Base-by-base conservation (phyloP, 2,797 vertebrate species). In the Anguilla obscura region DNA sequence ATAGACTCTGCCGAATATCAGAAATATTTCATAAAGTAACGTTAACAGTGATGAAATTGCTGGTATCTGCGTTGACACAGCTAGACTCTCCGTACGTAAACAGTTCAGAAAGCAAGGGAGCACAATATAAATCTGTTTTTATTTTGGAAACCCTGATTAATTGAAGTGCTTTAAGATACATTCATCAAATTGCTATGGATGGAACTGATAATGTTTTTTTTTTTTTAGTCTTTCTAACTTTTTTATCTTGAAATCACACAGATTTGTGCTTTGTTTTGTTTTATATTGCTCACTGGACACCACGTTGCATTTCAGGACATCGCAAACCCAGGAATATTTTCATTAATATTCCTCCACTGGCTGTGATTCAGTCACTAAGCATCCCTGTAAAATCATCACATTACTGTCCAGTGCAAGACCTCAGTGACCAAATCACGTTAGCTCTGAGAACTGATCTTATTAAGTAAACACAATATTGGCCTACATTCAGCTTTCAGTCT, bases 201-300 rank as follows among this genome's bases (percentile, higher is more conserved):
- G 24, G 63, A 74, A 18, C 69, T 74, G 71, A 76, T 86, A 8
- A 52, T 52, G 40, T 45, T 45, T 45, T 14, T 24, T 9, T 80
- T 87, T 63, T 74, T 82, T 30, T 40, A 45, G 30, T 60, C 18
- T 58, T 12, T 52, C 30, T 24, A 9, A 58, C 10, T n/a, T 24
- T 52, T 52, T 10, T 1, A 52, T 76, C 33, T 40, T 40, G 36
- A 79, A 16, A 45, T 76, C 71, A 76, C 71, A 36, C 33, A 79
- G 2, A 7, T 90, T 88, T 87, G 21, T 45, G 50, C 40, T 27
- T 84, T 52, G 84, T 85, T 8, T 5, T 63, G 87, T 89, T 58
- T 30, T 69, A 71, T 88, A 87, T 86, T 87, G 74, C 69, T 52
- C 82, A 85, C 7, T 14, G 30, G 27, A 74, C 30, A 66, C 24